phyloP scores from a whole-genome alignment of 2,797 vertebrate species.

The Enteromius mattozi region DNA sequence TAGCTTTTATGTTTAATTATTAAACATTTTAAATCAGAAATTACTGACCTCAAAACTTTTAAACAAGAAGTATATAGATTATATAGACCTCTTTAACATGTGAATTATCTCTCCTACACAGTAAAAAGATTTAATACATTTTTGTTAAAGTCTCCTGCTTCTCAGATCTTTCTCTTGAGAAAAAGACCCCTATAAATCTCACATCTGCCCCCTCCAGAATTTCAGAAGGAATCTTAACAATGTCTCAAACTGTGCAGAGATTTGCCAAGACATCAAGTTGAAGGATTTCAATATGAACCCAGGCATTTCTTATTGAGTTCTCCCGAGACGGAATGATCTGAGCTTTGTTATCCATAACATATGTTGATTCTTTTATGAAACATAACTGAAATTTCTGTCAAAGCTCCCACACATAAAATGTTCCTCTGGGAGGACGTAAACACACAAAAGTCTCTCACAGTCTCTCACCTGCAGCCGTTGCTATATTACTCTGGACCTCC shows the following conservation, averaged over 20 bases:
- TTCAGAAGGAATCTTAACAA: neutral
- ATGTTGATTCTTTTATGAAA: neutral
- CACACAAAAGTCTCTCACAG: too few species aligned
- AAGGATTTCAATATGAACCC: neutral
- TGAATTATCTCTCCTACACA: neutral
- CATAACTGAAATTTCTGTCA: neutral
- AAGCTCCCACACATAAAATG: neutral
- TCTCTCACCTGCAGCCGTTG: slow-evolving; percentile 47
- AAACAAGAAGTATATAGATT: too few species aligned
- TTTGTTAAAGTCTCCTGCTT: neutral
- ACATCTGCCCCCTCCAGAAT: neutral
- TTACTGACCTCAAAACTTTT: neutral
- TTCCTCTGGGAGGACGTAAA: neutral
- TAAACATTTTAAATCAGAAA: neutral
- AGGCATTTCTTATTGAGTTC: neutral
- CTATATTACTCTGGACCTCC: slow-evolving; percentile 16
- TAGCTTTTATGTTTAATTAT: neutral
- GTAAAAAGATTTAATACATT: neutral
- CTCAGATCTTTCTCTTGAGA: neutral
- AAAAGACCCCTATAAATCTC: neutral
- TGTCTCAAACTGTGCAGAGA: neutral
- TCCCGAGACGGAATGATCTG: neutral
- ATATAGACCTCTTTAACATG: neutral
- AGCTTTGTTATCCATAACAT: neutral
- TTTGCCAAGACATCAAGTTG: neutral